Evolutionary conservation across 2,113 vertebrate species (phyloP).

Genomic region (Cranoglanis bouderius): DNA sequence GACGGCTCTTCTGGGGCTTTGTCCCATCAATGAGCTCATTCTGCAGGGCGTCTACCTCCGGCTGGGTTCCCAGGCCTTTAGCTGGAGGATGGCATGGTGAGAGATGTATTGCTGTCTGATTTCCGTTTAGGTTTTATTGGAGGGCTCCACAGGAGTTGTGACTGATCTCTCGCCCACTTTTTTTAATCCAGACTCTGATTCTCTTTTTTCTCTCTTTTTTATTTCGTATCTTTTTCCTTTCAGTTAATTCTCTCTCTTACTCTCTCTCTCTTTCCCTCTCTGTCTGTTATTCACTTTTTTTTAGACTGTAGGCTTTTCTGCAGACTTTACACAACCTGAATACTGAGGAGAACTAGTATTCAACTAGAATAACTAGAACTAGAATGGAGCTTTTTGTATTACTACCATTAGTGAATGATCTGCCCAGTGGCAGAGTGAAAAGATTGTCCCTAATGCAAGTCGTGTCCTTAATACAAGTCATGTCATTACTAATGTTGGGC

Average conservation of each 20-base stretch:
- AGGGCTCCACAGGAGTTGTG: slow-evolving; percentile 14
- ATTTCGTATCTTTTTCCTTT: neutral
- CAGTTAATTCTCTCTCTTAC: neutral
- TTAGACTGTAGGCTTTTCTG: neutral
- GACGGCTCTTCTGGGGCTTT: slow-evolving; percentile 45
- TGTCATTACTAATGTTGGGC: too few species aligned
- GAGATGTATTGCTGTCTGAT: slow-evolving; percentile 5
- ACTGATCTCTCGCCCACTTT: neutral
- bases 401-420: neutral
- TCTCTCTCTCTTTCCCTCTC: slow-evolving; percentile 4
- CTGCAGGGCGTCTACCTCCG: slow-evolving; percentile 28
- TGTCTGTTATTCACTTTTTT: neutral
- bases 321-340: slow-evolving; percentile 17
- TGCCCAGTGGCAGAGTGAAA: neutral
- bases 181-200: neutral
- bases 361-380: neutral
- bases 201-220: neutral
- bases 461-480: too few species aligned
- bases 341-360: neutral
- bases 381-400: neutral
- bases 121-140: slow-evolving; percentile 31
- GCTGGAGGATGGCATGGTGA: slow-evolving; percentile 30
- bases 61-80: slow-evolving; percentile 45
- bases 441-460: neutral
- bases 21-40: slow-evolving; percentile 52